Conservation (phyloP, 2,797 vertebrate genomes). For the Pempheris klunzingeri region DNA sequence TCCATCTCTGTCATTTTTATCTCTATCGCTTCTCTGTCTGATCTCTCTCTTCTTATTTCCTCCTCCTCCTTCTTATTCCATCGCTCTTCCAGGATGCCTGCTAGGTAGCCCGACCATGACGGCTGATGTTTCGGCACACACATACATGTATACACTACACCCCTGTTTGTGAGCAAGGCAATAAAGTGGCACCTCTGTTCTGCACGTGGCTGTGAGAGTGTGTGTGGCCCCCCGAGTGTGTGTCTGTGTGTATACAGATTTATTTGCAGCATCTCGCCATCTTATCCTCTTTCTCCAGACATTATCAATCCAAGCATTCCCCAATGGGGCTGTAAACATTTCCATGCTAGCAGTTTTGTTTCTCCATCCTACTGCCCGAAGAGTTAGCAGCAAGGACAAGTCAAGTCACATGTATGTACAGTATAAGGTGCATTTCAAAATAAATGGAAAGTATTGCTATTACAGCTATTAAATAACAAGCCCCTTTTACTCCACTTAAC, state of each 20-base stretch:
- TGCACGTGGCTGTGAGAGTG: slow-evolving; percentile 8
- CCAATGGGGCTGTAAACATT: slow-evolving; percentile 3
- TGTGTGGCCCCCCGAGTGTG: background rate
- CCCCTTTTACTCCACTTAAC: background rate
- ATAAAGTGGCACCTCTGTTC: slow-evolving; percentile 7
- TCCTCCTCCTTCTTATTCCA: slow-evolving; percentile 31
- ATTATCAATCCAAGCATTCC: slow-evolving; percentile 18
- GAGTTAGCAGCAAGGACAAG: background rate
- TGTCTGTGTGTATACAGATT: background rate
- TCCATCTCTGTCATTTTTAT: slow-evolving; percentile 72
- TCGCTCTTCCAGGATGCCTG: slow-evolving; percentile 37
- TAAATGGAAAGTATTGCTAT: background rate
- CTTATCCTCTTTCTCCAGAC: slow-evolving; percentile 10
- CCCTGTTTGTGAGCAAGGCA: slow-evolving; percentile 24
- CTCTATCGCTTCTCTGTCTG: slow-evolving; percentile 59
- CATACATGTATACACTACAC: background rate
- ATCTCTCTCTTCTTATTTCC: slow-evolving; percentile 51
- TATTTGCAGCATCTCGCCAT: slow-evolving; percentile 24
- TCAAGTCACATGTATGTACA: slow-evolving; percentile 4
- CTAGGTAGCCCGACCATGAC: slow-evolving; percentile 27
- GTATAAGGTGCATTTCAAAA: slow-evolving; percentile 5
- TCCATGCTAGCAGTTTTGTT: slow-evolving; percentile 11
- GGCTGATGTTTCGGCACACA: slow-evolving; percentile 29
- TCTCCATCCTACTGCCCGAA: background rate
- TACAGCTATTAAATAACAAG: slow-evolving; percentile 1